Percentiles rank a stretch among this genome's conserved stretches.
These are phyloP conservation scores for Alligator mississippiensis DNA, from an alignment of 2,113 vertebrate species.

Conservation along the genomic window DNA sequence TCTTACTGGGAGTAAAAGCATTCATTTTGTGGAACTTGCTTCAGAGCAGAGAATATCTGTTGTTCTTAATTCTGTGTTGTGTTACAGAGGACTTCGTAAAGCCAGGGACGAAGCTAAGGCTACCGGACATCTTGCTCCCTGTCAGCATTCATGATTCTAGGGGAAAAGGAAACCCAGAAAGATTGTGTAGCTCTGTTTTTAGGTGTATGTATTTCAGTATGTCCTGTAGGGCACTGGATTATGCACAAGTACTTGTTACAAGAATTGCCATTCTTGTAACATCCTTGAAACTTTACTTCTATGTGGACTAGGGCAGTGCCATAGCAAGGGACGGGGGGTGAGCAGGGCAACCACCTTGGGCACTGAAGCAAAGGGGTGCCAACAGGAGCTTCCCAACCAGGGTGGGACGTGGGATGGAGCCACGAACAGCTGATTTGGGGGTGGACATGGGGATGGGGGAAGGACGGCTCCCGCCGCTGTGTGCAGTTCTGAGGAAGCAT, in stretches of 20 bases:
- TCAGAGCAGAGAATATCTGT: conserved; percentile 17
- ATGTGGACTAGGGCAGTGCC: neutral
- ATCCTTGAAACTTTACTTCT: neutral
- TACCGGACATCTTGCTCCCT: neutral
- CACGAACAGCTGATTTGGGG: too few species aligned
- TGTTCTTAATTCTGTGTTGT: neutral
- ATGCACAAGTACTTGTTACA: neutral
- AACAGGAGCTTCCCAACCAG: too few species aligned
- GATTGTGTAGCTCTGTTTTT: too few species aligned
- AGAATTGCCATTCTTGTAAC: neutral
- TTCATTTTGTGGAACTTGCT: conserved; percentile 38
- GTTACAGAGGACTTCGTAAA: neutral
- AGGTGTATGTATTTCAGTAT: neutral
- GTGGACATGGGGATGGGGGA: too few species aligned
- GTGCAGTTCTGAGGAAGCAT: too few species aligned
- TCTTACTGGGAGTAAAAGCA: conserved; percentile 26
- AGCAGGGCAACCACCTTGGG: too few species aligned
- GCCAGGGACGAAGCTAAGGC: neutral
- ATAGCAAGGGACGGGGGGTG: too few species aligned
- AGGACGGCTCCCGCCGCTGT: too few species aligned
- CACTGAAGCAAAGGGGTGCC: too few species aligned
- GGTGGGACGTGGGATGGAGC: too few species aligned
- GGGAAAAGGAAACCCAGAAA: neutral
- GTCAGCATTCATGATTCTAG: neutral
- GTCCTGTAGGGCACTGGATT: neutral